Evolutionary conservation across 1,140 invertebrate genomes (phyloP).

Genomic region (Drosophila obscura): DNA sequence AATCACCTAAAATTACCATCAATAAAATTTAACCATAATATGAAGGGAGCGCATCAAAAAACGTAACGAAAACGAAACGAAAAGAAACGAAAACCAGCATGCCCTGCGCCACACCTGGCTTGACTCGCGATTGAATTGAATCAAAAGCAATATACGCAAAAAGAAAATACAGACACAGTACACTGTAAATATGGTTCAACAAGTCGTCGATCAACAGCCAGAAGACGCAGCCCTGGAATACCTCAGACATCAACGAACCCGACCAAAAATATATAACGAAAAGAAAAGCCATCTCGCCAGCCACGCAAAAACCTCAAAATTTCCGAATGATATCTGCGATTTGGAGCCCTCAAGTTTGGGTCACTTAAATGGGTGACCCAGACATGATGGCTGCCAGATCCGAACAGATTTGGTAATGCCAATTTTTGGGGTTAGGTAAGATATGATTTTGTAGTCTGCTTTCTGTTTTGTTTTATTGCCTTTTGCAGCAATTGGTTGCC

Average conservation of each 20-base stretch:
- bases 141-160: slow-evolving; percentile 42
- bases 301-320: slow-evolving; percentile 8
- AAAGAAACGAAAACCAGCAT: slow-evolving; percentile 60
- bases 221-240: slow-evolving; percentile 51
- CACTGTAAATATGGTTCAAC: slow-evolving; percentile 74
- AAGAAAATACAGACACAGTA: slow-evolving; percentile 52
- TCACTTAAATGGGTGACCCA: slow-evolving; percentile 55
- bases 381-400: slow-evolving; percentile 61
- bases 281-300: slow-evolving; percentile 13
- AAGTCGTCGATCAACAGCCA: slow-evolving; percentile 55
- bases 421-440: slow-evolving; percentile 68
- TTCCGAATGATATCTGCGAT: slow-evolving; percentile 26
- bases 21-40: slow-evolving; percentile 20
- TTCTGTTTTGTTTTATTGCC: slow-evolving; percentile 60
- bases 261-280: slow-evolving; percentile 9
- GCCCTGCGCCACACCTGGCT: slow-evolving; percentile 81
- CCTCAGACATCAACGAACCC: slow-evolving; percentile 38
- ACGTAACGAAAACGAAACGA: slow-evolving; percentile 19
- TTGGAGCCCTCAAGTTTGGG: slow-evolving; percentile 65
- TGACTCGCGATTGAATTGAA: slow-evolving; percentile 82
- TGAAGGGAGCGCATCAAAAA: slow-evolving; percentile 43
- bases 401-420: slow-evolving; percentile 1
- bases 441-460: slow-evolving; percentile 60
- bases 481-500: slow-evolving; percentile 63
- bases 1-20: slow-evolving; percentile 20